Base-by-base conservation (phyloP, 2,888 invertebrate genomes). In the Gymnoscelis rufifasciata region DNA sequence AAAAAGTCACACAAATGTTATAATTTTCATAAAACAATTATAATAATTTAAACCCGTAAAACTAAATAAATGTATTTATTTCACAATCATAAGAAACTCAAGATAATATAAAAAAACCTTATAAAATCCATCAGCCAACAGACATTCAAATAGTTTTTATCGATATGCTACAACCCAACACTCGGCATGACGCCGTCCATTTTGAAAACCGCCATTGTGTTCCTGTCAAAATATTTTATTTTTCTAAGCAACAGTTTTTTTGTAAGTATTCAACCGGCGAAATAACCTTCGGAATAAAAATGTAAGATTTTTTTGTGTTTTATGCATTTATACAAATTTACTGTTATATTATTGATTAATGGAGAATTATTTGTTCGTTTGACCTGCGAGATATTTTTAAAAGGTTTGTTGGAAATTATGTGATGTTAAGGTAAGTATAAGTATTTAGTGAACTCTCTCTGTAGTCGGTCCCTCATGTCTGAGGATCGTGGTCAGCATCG, bases 151-250 rank as follows among this genome's bases (percentile, higher is more conserved):
- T 19, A 2, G 5, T 3, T 19, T 19, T 19, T 19, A 19, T 19
- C 37, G n/a, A 14, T 6, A 13, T 12, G 35, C 40, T 29, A 38
- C 10, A 36, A 45, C 33, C 24, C 38, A 40, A 23, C 37, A 8
- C 35, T 57, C 78, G 56, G 74, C 74, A 74, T 78, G 79, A 61
- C 73, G 67, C 55, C 71, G 62, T 54, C 71, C 71, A 71, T 76
- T 73, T 75, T 69, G 62, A 56, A 67, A 63, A 54, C 64, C 40
- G 52, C 74, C 72, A 74, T 78, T 80, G 77, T 60, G 74, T 77
- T 74, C 60, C 81, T 83, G 83, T 82, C 80, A 80, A 80, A 83
- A 83, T 79, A 79, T 78, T 78, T 77, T 64, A 68, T 70, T 71
- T 72, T 76, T 15, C n/a, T 33, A 33, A 33, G 14, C 31, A 29